A percentile compares a stretch with the other conserved stretches of the same genome.
phyloP scores from a whole-genome alignment of 2,113 vertebrate species.

The Smithornis capensis region DNA sequence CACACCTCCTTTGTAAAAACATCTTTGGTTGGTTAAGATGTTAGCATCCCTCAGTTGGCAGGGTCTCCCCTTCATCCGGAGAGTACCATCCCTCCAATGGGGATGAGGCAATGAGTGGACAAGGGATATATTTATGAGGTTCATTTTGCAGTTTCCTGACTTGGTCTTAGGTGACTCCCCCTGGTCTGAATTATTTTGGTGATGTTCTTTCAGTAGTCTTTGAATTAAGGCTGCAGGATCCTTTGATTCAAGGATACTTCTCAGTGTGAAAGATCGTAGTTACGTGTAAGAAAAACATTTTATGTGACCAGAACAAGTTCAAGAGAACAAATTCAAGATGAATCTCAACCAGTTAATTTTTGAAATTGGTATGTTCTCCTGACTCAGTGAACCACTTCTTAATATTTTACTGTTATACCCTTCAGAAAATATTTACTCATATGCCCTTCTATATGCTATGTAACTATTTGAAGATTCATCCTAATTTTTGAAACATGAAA shows the following conservation, averaged over 20 bases:
- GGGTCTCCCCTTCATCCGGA: not conserved
- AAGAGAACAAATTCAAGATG: not conserved
- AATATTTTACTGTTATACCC: not conserved
- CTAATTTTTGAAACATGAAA: not conserved
- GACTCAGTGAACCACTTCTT: not conserved
- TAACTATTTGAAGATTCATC: not conserved
- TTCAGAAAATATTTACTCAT: not conserved
- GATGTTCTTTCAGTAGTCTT: not conserved
- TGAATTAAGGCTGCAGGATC: not conserved
- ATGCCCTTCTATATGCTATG: not conserved
- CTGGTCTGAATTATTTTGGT: not conserved
- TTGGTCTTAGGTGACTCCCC: not conserved
- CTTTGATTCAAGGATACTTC: not conserved
- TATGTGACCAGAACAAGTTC: not conserved
- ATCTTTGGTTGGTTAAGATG: not conserved
- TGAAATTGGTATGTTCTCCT: not conserved
- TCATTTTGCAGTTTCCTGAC: not conserved
- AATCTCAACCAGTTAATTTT: not conserved
- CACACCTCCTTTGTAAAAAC: not conserved
- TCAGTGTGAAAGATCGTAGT: not conserved
- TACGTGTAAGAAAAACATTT: not conserved
- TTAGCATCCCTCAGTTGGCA: not conserved
- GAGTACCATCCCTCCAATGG: not conserved
- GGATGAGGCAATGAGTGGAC: not conserved
- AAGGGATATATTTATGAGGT: not conserved